These are phyloP conservation scores for Arion vulgaris DNA, from an alignment of 1,140 invertebrate genomes.

Conservation along the genomic window DNA sequence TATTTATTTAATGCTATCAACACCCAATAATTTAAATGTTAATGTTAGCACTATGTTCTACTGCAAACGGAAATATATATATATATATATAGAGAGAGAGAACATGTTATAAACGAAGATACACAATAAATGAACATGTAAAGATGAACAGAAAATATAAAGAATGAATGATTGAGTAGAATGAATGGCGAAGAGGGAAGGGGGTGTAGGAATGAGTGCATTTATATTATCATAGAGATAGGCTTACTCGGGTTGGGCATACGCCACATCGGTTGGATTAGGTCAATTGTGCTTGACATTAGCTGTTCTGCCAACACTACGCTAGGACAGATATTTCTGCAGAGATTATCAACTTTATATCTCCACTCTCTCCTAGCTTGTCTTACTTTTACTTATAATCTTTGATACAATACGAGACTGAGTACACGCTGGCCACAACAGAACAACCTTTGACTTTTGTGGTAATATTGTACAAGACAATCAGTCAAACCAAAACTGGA, in stretches of 20 bases:
- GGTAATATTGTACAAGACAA: neutral
- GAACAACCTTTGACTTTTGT: neutral
- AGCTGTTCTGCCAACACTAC: neutral
- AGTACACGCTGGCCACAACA: neutral
- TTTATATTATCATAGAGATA: conserved; percentile 19
- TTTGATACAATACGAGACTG: neutral
- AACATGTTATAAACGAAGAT: neutral
- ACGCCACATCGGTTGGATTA: neutral
- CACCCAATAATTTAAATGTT: too few relatives aligned
- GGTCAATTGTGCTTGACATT: conserved; percentile 1
- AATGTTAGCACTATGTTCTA: too few relatives aligned
- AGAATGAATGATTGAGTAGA: neutral
- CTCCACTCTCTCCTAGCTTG: neutral
- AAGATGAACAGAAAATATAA: neutral
- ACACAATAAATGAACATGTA: neutral
- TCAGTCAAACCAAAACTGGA: neutral
- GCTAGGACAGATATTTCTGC: neutral
- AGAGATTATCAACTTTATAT: neutral
- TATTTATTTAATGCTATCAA: too few relatives aligned
- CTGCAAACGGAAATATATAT: too few relatives aligned
- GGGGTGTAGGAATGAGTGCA: neutral
- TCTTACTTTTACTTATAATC: neutral
- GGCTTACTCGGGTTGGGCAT: neutral
- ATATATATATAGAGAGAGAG: neutral
- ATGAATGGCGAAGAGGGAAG: neutral